These are phyloP conservation scores for Yponomeuta malinellus DNA, from an alignment of 2,888 invertebrate species.

Conservation along the genomic window DNA sequence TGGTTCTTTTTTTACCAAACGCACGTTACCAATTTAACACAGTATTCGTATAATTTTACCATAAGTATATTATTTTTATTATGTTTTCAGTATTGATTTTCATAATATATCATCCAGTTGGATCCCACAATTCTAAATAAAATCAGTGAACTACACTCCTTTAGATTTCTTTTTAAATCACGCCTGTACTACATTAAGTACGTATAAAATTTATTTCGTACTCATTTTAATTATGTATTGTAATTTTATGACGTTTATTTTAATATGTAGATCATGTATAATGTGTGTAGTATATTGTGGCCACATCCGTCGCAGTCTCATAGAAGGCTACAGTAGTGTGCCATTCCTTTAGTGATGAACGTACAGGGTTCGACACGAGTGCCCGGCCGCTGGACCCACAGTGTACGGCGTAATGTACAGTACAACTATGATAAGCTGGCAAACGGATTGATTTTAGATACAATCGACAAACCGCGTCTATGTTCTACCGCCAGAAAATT, in stretches of 20 bases:
- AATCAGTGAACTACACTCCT: neutral
- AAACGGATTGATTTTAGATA: constrained; percentile 23
- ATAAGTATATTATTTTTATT: neutral
- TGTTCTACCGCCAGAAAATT: neutral
- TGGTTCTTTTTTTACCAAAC: constrained; percentile 20
- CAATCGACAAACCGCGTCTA: constrained; percentile 18
- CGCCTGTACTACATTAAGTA: neutral
- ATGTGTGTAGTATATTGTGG: neutral
- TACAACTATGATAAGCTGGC: neutral
- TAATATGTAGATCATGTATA: neutral
- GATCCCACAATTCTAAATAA: neutral
- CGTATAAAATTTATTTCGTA: neutral
- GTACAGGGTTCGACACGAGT: neutral
- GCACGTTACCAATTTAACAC: constrained; percentile 30
- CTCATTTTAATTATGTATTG: neutral
- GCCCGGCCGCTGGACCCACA: neutral
- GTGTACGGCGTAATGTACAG: neutral
- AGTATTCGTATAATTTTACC: constrained; percentile 27
- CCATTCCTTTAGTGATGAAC: constrained; percentile 35
- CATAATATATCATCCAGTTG: neutral
- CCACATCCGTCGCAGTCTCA: constrained; percentile 16
- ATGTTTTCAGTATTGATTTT: constrained; percentile 19
- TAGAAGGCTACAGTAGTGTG: constrained; percentile 35
- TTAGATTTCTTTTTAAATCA: neutral
- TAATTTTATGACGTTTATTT: neutral